Conservation (phyloP, 2,113 vertebrate species). For the Scolopax mira region DNA sequence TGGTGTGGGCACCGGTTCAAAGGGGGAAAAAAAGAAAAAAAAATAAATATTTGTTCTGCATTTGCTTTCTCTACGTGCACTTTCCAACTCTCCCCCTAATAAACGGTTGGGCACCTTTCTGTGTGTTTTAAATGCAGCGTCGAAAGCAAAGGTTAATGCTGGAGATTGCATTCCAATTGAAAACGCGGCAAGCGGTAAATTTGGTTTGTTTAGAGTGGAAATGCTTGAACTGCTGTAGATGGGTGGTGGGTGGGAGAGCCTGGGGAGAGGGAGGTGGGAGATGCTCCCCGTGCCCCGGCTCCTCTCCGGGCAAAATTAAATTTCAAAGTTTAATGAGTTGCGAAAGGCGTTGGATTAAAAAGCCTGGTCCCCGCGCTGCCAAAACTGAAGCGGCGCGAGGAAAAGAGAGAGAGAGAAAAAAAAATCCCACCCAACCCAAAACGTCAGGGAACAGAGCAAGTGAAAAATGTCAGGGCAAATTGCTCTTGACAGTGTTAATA, state of each 20-base stretch:
- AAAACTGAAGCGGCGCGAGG: background rate
- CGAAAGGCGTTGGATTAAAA: constrained; percentile 53
- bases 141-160: constrained; percentile 79
- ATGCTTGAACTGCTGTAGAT: constrained; percentile 77
- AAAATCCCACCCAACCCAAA: constrained; percentile 68
- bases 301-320: constrained; percentile 81
- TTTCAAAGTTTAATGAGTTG: constrained; percentile 86
- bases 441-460: constrained; percentile 84
- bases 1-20: background rate
- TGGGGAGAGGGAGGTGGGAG: background rate
- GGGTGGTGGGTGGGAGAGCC: constrained; percentile 72
- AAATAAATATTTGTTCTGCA: background rate
- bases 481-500: constrained; percentile 99
- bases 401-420: background rate
- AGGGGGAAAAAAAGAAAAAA: background rate
- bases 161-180: constrained; percentile 81
- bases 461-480: constrained; percentile 99
- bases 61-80: background rate
- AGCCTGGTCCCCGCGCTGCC: constrained; percentile 6
- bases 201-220: constrained; percentile 57
- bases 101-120: constrained; percentile 31
- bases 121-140: constrained; percentile 40
- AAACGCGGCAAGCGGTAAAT: constrained; percentile 43
- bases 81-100: background rate
- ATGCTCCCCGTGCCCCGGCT: constrained; percentile 58